Base-by-base conservation (phyloP, 2,797 vertebrate species). In the Nannoperca australis region DNA sequence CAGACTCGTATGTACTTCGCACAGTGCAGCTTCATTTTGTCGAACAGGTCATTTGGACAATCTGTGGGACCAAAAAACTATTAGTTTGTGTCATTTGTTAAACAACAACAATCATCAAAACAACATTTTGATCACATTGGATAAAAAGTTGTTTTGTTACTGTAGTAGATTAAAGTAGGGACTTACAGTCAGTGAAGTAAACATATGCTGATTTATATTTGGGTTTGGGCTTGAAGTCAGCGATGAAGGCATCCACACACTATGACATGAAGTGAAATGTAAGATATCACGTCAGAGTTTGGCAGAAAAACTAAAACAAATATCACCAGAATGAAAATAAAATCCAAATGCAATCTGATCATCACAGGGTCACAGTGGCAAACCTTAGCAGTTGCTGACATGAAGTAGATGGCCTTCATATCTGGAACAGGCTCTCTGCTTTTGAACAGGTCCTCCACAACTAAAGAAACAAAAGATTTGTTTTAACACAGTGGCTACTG, bases 391-490 rank as follows among this genome's bases (percentile, higher is more conserved):
- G 94, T 97, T n/a, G 98, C 97, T 72, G 97, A 94, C 89, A 99
- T 98, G 88, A 99, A 97, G 93, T 99, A 99, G 88, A 99, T 95
- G 50, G 98, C 98, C 88, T 98, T 99, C 96, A 99, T 97, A 76
- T 99, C 96, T 75, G 82, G 94, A 85, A 98, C 97, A 47, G 98
- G 98, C 82, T 99, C 97, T 84, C 98, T 96, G 88, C 1, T 96
- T 94, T 96, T 99, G 93, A 90, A 97, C 63, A 99, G 91, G n/a
- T 98, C 97, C 92, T 99, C 98, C 81, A 99, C 97, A 95, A 98
- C 98, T 99, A 76, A 55, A 79, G 68, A 89, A 61, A 90, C 49
- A 89, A 53, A 47, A 82, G 0, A 12, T 20, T 45, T 10, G 54
- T 7, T 36, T 70, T 1, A 68, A 30, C 17, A 62, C 18, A 32